phyloP scores from a whole-genome alignment of 2,113 vertebrate species.

The Zosterops lateralis region DNA sequence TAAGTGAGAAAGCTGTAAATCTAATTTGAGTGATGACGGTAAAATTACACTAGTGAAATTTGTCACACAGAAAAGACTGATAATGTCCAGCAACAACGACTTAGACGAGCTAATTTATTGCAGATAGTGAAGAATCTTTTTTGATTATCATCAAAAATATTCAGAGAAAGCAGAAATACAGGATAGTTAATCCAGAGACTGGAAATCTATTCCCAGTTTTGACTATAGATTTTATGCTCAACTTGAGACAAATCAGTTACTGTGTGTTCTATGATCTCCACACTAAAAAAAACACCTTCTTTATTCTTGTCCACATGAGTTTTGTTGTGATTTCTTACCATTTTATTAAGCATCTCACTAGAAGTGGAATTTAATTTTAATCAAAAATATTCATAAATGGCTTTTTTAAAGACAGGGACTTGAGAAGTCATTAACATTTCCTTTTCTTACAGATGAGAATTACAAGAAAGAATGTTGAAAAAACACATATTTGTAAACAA shows the following conservation, averaged over 20 bases:
- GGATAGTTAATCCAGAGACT: not conserved
- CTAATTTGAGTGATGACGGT: not conserved
- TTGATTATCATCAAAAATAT: not conserved
- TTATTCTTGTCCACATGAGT: not conserved
- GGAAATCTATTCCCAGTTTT: not conserved
- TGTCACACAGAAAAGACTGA: not conserved
- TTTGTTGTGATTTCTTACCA: not conserved
- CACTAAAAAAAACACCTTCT: not conserved
- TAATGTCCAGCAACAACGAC: not conserved
- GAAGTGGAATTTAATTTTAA: not conserved
- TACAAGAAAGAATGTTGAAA: not conserved
- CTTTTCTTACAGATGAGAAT: not conserved
- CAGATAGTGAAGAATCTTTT: not conserved
- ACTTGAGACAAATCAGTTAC: not conserved
- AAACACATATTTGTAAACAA: not conserved
- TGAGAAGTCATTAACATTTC: not conserved
- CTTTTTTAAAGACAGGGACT: not conserved
- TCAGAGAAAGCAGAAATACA: not conserved
- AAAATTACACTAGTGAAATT: not conserved
- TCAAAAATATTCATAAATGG: not conserved
- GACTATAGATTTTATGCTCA: not conserved
- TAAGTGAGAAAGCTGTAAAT: not conserved
- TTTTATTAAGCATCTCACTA: not conserved
- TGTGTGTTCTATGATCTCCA: not conserved
- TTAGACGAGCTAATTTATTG: not conserved